A percentile compares a stretch with the other conserved stretches of the same genome.
Evolutionary conservation across 2,888 invertebrate species (phyloP).

Genomic region (Drosophila eohydei): DNA sequence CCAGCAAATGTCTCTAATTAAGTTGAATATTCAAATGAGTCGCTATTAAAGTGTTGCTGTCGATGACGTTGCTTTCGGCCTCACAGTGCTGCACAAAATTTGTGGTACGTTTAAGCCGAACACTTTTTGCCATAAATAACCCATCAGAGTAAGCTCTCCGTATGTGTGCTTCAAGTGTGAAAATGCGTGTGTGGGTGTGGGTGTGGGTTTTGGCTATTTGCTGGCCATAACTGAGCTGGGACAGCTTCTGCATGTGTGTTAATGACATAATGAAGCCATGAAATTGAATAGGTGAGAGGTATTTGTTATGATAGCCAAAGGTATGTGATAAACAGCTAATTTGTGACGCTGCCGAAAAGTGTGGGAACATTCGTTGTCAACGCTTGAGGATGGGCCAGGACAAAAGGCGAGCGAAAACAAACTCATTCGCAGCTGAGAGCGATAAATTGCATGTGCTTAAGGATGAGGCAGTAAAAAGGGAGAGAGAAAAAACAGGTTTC

Average conservation of each 20-base stretch:
- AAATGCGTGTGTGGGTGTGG: slow-evolving; percentile 16
- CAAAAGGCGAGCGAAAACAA: not conserved
- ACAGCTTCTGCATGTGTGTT: slow-evolving; percentile 24
- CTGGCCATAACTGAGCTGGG: slow-evolving; percentile 26
- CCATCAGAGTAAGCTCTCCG: slow-evolving; percentile 15
- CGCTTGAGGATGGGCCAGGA: not conserved
- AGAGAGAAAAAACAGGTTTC: not conserved
- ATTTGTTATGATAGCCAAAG: slow-evolving; percentile 4
- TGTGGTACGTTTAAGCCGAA: slow-evolving; percentile 52
- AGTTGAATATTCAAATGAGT: slow-evolving; percentile 66
- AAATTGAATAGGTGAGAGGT: slow-evolving; percentile 12
- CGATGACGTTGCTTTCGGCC: slow-evolving; percentile 28
- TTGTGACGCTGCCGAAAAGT: not conserved
- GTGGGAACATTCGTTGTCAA: not conserved
- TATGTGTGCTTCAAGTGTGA: slow-evolving; percentile 35
- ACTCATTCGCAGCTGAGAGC: not conserved
- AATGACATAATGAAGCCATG: slow-evolving; percentile 33
- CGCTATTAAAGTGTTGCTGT: slow-evolving; percentile 25
- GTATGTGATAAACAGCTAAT: slow-evolving; percentile 7
- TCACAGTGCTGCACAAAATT: slow-evolving; percentile 44
- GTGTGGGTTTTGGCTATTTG: slow-evolving; percentile 25
- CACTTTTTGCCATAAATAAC: slow-evolving; percentile 47
- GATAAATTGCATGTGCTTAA: slow-evolving; percentile 3
- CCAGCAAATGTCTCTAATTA: slow-evolving; percentile 61
- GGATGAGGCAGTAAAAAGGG: not conserved